Conservation (phyloP, 2,888 invertebrate species). For the Thecophora atra region DNA sequence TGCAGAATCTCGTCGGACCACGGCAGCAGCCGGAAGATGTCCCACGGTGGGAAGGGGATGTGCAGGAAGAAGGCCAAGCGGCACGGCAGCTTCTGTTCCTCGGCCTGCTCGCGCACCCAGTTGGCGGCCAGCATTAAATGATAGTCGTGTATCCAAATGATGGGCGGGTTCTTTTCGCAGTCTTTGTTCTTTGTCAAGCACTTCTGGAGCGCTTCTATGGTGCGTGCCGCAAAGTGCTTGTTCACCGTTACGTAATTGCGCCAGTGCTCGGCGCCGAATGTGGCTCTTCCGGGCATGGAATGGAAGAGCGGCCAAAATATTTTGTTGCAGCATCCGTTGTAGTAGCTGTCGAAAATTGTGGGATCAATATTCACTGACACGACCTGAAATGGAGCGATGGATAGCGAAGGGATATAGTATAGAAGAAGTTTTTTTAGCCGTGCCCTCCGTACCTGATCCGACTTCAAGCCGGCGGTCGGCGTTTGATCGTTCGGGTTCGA, state of each 20-base stretch:
- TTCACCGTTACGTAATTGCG: conserved; percentile 82
- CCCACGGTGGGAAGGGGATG: conserved; percentile 95
- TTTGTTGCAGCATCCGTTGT: conserved; percentile 92
- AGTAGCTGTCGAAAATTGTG: conserved; percentile 82
- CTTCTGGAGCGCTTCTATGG: conserved; percentile 74
- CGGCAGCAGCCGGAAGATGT: conserved; percentile 88
- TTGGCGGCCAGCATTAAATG: conserved; percentile 93
- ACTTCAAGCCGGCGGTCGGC: conserved; percentile 85
- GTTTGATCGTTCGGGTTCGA: conserved; percentile 86
- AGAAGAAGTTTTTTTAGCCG: background rate
- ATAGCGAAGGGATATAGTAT: no score
- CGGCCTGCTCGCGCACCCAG: conserved; percentile 86
- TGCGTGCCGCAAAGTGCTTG: conserved; percentile 83
- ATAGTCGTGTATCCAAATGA: conserved; percentile 95
- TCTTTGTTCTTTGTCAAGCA: conserved; percentile 66
- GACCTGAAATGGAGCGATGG: conserved; percentile 68
- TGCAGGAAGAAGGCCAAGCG: conserved; percentile 93
- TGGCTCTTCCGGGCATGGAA: conserved; percentile 90
- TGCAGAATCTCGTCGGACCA: conserved; percentile 95
- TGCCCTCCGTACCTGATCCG: conserved; percentile 74
- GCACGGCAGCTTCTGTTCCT: conserved; percentile 78
- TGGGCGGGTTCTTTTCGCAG: conserved; percentile 69
- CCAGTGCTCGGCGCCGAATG: conserved; percentile 86
- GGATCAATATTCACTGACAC: conserved; percentile 83
- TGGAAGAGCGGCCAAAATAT: conserved; percentile 94